Conservation (phyloP, 2,888 invertebrate genomes). For the Latrodectus elegans region DNA sequence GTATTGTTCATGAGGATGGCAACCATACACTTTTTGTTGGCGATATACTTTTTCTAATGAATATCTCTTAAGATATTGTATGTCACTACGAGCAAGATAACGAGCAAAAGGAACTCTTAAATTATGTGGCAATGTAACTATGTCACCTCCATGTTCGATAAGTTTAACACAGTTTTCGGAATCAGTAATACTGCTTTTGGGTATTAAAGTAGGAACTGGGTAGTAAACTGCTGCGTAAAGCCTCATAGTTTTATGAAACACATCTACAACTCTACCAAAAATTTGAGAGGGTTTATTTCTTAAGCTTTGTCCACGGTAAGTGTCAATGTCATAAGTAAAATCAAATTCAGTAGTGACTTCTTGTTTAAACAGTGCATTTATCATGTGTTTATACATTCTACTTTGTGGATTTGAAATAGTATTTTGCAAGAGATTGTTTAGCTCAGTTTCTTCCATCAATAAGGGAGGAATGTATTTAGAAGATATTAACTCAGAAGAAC, state of each 20-base stretch:
- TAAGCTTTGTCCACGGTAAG: conserved; percentile 44
- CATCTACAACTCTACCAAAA: conserved; percentile 76
- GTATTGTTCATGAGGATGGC: conserved; percentile 90
- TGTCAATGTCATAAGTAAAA: conserved; percentile 86
- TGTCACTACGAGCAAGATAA: conserved; percentile 85
- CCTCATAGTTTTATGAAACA: conserved; percentile 74
- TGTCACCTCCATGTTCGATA: conserved; percentile 90
- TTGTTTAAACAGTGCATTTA: conserved; percentile 76
- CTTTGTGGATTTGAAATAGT: conserved; percentile 87
- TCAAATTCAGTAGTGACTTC: conserved; percentile 82
- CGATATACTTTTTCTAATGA: conserved; percentile 90
- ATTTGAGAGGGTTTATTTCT: conserved; percentile 46
- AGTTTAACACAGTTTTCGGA: conserved; percentile 81
- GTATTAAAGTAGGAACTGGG: conserved; percentile 85
- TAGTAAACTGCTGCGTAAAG: conserved; percentile 78
- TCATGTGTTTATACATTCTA: conserved; percentile 82
- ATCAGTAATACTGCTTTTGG: conserved; percentile 80
- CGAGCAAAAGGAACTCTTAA: conserved; percentile 87
- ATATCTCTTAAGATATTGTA: conserved; percentile 87
- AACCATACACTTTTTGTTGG: conserved; percentile 82
- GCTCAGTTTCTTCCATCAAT: conserved; percentile 87
- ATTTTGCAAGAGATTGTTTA: conserved; percentile 87
- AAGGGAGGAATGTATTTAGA: conserved; percentile 90
- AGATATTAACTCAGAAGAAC: conserved; percentile 87
- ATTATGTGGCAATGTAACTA: conserved; percentile 90